A percentile compares a stretch with the other conserved stretches of the same genome.
These are phyloP conservation scores for Ceyx cyanopectus DNA, from an alignment of 2,113 vertebrate species.

Conservation along the genomic window DNA sequence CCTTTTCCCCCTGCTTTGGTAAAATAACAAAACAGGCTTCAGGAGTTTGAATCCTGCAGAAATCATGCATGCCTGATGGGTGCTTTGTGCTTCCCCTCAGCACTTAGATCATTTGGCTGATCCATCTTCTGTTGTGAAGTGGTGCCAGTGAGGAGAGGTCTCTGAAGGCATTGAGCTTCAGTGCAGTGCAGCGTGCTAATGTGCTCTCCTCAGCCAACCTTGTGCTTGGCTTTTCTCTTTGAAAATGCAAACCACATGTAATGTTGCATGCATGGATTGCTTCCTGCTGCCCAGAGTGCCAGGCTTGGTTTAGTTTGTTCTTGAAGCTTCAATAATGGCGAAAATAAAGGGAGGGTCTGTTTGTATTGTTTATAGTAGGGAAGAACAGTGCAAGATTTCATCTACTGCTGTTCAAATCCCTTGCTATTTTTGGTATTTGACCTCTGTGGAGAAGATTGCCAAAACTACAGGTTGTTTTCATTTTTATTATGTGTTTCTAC, in stretches of 20 bases:
- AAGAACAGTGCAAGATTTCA: slow-evolving; percentile 41
- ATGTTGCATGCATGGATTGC: neutral
- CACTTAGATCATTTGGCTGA: neutral
- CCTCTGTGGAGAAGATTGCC: slow-evolving; percentile 34
- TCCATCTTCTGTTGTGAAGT: neutral
- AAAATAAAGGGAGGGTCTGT: slow-evolving; percentile 47
- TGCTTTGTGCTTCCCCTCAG: neutral
- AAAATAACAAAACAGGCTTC: neutral
- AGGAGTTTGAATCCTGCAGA: neutral
- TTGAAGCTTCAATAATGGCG: neutral
- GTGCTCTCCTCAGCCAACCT: neutral
- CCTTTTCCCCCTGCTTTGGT: neutral
- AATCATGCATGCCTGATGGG: neutral
- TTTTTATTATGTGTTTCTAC: slow-evolving; percentile 4
- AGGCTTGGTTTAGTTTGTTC: neutral
- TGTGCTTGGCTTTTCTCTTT: neutral
- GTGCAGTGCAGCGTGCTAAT: neutral
- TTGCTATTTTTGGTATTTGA: slow-evolving; percentile 62
- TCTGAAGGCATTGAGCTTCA: neutral
- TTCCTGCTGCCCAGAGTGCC: neutral
- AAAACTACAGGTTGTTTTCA: slow-evolving; percentile 52
- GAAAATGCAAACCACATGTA: neutral
- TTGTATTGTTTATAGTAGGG: slow-evolving; percentile 31
- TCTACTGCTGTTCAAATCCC: slow-evolving; percentile 21
- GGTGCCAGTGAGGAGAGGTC: slow-evolving; percentile 2